phyloP scores from a whole-genome alignment of 2,888 invertebrate species.

The Hyppa rectilinea region DNA sequence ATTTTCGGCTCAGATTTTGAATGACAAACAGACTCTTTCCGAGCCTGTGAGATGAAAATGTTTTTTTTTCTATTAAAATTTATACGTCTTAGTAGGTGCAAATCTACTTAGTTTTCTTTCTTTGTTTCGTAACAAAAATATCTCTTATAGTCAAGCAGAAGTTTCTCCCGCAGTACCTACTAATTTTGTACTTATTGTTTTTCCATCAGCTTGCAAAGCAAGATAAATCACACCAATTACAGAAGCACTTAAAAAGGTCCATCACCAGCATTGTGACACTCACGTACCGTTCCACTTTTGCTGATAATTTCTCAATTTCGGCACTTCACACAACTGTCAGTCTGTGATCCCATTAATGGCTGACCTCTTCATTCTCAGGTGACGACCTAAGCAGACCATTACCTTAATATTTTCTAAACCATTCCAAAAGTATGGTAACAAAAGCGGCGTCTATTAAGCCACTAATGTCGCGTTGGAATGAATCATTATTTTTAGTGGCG shows the following conservation, averaged over 20 bases:
- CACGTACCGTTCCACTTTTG: conserved; percentile 36
- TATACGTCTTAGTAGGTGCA: background rate
- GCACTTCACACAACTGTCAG: conserved; percentile 50
- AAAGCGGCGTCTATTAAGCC: conserved; percentile 57
- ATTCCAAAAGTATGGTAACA: conserved; percentile 59
- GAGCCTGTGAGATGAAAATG: no score
- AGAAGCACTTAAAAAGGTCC: conserved; percentile 39
- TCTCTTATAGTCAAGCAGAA: background rate
- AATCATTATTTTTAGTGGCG: conserved; percentile 68
- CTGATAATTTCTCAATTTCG: conserved; percentile 50
- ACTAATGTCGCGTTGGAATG: conserved; percentile 62
- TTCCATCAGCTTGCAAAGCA: conserved; percentile 19
- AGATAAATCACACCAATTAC: conserved; percentile 52
- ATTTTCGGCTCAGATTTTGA: no score
- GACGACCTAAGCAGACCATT: conserved; percentile 48
- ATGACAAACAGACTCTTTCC: no score
- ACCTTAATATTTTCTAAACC: conserved; percentile 62
- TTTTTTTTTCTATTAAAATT: background rate
- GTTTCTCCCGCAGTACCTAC: conserved; percentile 11
- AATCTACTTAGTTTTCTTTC: background rate
- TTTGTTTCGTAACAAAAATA: background rate
- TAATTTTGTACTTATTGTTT: conserved; percentile 40
- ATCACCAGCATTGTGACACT: conserved; percentile 14
- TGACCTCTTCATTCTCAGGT: conserved; percentile 51
- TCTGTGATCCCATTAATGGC: conserved; percentile 57